Evolutionary conservation across 2,797 vertebrate species (phyloP), one percentile per base, ranked within the genome.

Genomic region (Mallotus villosus): DNA sequence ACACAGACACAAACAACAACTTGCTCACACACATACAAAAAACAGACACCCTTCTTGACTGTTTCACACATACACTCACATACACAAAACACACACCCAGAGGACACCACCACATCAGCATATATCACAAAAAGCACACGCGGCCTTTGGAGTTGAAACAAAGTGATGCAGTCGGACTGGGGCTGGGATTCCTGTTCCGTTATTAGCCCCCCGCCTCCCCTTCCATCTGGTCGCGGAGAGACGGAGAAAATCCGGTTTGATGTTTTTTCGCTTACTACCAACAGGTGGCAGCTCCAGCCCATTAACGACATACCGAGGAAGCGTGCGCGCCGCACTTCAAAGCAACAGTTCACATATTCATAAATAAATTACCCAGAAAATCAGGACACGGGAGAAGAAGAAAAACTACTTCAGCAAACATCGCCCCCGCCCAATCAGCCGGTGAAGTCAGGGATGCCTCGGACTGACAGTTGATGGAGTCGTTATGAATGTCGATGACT

Each of bases 281-380:
- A 87, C 73, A 87, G 87, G 87, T 68, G 86, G 84, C 86, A 83
- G 81, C 83, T 87, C 82, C 82, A 84, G 84, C 86, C 87, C 60
- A 25, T 84, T 86, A 2, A 67, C 76, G 41, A 77, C 74, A 11
- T 82, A 82, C 85, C 60, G 58, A 46, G 68, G 72, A 49, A 19
- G 21, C 2, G 22, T 29, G 32, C 17, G 60, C 55, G 75, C 86
- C 75, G 25, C 66, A 87, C 85, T 88, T 91, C 86, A 90, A 90
- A 90, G 86, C 72, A 29, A 59, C n/a, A 59, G 76, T 77, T 86
- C 81, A 76, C 58, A 74, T 78, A 82, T 80, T 82, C 83, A 90
- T 91, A 51, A 89, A 92, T 90, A 87, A 89, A 86, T 88, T 25
- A 67, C 53, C 46, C 71, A 82, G 1, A 8, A 46, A n/a, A 58